Base-by-base conservation (phyloP, 2,888 invertebrate species). In the Allacma fusca region DNA sequence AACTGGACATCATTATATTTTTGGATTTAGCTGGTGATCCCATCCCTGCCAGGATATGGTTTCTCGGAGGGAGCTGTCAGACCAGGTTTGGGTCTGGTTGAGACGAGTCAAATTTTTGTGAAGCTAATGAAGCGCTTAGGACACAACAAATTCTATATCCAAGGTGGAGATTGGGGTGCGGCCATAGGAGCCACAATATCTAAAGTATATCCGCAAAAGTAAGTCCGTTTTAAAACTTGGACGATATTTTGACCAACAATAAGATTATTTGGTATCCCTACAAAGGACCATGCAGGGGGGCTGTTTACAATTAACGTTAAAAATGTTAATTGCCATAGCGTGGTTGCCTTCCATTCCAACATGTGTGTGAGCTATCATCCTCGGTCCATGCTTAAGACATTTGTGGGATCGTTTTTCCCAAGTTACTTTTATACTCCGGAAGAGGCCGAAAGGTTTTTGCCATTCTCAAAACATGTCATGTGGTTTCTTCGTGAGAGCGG, bases 261-360 rank as follows among this genome's bases (percentile, higher is more conserved):
- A n/a, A n/a, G n/a, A n/a, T n/a, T n/a, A n/a, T n/a, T n/a, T n/a
- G n/a, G n/a, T n/a, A n/a, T n/a, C n/a, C n/a, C n/a, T n/a, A n/a
- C n/a, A n/a, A n/a, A n/a, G n/a, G n/a, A n/a, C n/a, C n/a, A n/a
- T n/a, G n/a, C n/a, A n/a, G n/a, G n/a, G n/a, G n/a, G n/a, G n/a
- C n/a, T n/a, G n/a, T 64, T 23, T 16, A 23, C 12, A 9, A 64
- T 7, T 64, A 5, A 64, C 64, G 26, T 24, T 16, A 21, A 26
- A 9, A 12, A 24, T 24, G 24, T 64, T n/a, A 7, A 21, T 13
- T 21, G 78, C 84, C 86, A 21, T 84, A 90, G 89, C 29, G 85
- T 89, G 5, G 77, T 85, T 80, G 92, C 91, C 0, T 86, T 89
- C 70, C 93, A 93, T 84, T 87, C 90, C 0, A 95, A 93, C 85